Evolutionary conservation across 2,888 invertebrate species (phyloP).

Genomic region (Scaptomyza tumidula): DNA sequence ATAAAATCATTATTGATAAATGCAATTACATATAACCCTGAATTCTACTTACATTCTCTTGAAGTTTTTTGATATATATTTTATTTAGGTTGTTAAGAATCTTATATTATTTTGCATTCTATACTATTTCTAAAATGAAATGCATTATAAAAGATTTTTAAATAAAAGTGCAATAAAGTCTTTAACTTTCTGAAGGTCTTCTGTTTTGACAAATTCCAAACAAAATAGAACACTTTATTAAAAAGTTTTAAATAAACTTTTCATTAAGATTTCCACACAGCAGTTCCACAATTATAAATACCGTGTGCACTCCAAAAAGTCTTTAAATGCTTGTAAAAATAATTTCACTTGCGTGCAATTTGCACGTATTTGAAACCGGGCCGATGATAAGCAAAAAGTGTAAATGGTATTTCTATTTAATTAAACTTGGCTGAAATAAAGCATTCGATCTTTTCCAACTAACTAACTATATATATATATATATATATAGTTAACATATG

Average conservation of each 20-base stretch:
- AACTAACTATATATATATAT: conserved; percentile 8
- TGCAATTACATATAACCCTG: too few species aligned
- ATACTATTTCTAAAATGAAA: too few species aligned
- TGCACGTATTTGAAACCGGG: conserved; percentile 6
- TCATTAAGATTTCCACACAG: neutral
- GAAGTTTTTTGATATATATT: too few species aligned
- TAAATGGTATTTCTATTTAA: conserved; percentile 26
- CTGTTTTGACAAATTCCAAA: too few species aligned
- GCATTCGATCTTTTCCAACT: conserved; percentile 9
- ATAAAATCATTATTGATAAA: too few species aligned
- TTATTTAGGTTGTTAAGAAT: too few species aligned
- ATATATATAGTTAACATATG: neutral
- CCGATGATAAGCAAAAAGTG: neutral
- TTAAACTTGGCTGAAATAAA: conserved; percentile 14
- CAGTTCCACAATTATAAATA: neutral
- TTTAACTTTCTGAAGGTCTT: too few species aligned
- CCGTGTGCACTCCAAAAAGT: neutral
- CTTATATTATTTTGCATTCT: too few species aligned
- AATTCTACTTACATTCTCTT: too few species aligned
- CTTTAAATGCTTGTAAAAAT: neutral
- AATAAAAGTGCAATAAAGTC: too few species aligned
- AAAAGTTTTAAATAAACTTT: neutral
- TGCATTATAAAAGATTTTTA: too few species aligned
- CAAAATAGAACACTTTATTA: too few species aligned
- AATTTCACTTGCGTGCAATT: neutral